phyloP scores from a whole-genome alignment of 2,888 invertebrate species.

The Venusia cambrica region DNA sequence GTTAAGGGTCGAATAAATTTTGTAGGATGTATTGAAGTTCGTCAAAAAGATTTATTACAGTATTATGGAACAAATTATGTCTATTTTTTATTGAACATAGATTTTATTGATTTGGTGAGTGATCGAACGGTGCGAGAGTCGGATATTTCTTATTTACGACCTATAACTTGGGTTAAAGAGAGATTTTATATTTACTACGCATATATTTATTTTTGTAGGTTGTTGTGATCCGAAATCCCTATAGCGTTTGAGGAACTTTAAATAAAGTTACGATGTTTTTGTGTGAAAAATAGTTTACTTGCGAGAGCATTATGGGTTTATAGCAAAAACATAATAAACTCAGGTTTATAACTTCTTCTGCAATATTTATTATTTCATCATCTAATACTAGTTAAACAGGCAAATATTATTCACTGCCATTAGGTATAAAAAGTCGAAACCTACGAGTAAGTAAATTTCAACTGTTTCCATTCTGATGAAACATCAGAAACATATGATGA shows the following conservation, averaged over 20 bases:
- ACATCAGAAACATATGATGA: no score
- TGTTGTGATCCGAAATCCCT: constrained; percentile 12
- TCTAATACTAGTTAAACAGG: no score
- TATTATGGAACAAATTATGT: constrained; percentile 45
- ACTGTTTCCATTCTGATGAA: no score
- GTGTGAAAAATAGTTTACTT: constrained; percentile 3
- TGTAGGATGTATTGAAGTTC: constrained; percentile 33
- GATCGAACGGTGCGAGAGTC: constrained; percentile 23
- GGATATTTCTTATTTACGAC: constrained; percentile 28
- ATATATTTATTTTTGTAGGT: constrained; percentile 21
- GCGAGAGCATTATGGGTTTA: no score
- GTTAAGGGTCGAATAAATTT: constrained; percentile 4
- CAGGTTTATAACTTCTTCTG: no score
- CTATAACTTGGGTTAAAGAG: constrained; percentile 28
- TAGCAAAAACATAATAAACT: no score
- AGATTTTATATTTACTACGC: constrained; percentile 29
- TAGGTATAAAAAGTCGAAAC: no score
- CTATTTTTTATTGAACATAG: constrained; percentile 38
- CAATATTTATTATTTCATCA: no score
- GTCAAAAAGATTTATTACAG: constrained; percentile 54
- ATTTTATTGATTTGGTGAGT: constrained; percentile 34
- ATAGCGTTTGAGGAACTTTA: no score
- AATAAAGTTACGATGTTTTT: no score
- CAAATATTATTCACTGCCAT: no score
- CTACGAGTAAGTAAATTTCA: no score